phyloP scores from a whole-genome alignment of 2,797 vertebrate genomes.

The Novumbra hubbsi region DNA sequence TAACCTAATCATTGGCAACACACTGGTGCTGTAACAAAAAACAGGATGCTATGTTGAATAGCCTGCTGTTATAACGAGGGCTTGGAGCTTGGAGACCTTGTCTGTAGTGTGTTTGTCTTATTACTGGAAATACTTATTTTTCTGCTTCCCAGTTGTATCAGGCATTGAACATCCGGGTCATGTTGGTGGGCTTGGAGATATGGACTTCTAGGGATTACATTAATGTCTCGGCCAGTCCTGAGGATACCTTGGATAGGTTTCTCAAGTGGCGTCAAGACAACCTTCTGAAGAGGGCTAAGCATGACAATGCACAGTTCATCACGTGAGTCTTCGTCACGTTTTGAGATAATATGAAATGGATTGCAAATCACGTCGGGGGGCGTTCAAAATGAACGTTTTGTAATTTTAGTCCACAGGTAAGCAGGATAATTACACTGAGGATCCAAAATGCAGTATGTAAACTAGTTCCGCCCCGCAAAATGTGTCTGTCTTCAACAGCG shows the following conservation, averaged over 20 bases:
- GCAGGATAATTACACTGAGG: too few species aligned
- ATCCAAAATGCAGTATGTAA: too few species aligned
- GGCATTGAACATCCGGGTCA: constrained; percentile 76
- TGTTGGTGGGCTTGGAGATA: constrained; percentile 88
- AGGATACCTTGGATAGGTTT: constrained; percentile 79
- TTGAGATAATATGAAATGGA: not conserved
- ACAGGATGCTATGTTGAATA: too few species aligned
- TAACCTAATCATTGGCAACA: too few species aligned
- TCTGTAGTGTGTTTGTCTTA: not conserved
- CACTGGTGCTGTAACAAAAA: too few species aligned
- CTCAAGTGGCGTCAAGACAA: constrained; percentile 76
- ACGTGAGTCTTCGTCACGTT: constrained; percentile 75
- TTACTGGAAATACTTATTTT: not conserved
- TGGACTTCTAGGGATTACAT: constrained; percentile 80
- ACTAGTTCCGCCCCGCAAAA: constrained; percentile 12
- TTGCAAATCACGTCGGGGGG: not conserved
- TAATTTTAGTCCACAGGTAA: too few species aligned
- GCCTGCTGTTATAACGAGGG: not conserved
- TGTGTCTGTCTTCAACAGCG: constrained; percentile 61
- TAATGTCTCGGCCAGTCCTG: constrained; percentile 57
- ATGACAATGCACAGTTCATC: constrained; percentile 88
- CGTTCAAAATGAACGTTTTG: too few species aligned
- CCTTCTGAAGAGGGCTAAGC: constrained; percentile 66
- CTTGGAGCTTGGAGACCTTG: not conserved
- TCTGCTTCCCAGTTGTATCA: constrained; percentile 78